phyloP scores from a whole-genome alignment of 1,140 invertebrate species.

The Leptinotarsa defecta region DNA sequence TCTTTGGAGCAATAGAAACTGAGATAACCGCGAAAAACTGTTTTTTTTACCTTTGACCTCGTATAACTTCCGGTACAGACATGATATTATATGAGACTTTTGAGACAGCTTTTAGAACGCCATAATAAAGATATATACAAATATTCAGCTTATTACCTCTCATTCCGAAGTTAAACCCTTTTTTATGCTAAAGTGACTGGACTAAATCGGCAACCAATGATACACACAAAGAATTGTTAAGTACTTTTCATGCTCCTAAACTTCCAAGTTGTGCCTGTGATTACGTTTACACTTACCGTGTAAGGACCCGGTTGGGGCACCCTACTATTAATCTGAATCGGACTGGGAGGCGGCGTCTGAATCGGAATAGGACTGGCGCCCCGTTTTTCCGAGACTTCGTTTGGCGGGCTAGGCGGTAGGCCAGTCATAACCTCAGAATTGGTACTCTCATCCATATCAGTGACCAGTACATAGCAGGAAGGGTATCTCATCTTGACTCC shows the following conservation, averaged over 20 bases:
- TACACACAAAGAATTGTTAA: neutral
- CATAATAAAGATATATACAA: no score
- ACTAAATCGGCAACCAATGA: no score
- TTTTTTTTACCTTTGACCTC: no score
- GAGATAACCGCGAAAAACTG: no score
- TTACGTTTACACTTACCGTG: conserved; percentile 39
- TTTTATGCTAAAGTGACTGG: no score
- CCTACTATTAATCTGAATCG: conserved; percentile 60
- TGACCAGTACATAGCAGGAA: conserved; percentile 88
- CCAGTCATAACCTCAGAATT: conserved; percentile 36
- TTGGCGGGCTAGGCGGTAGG: neutral
- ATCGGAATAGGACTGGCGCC: conserved; percentile 25
- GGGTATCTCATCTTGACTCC: conserved; percentile 94
- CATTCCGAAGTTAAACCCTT: no score
- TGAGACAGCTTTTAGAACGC: no score
- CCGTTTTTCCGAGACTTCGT: conserved; percentile 21
- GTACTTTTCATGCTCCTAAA: neutral
- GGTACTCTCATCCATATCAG: conserved; percentile 77
- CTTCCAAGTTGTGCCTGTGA: no score
- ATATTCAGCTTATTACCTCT: no score
- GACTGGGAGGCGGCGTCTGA: conserved; percentile 53
- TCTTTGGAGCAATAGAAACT: no score
- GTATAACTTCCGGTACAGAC: no score
- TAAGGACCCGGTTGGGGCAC: conserved; percentile 55
- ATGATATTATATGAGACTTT: no score